Conservation (phyloP, 2,797 vertebrate genomes). For the Scleropages formosus region DNA sequence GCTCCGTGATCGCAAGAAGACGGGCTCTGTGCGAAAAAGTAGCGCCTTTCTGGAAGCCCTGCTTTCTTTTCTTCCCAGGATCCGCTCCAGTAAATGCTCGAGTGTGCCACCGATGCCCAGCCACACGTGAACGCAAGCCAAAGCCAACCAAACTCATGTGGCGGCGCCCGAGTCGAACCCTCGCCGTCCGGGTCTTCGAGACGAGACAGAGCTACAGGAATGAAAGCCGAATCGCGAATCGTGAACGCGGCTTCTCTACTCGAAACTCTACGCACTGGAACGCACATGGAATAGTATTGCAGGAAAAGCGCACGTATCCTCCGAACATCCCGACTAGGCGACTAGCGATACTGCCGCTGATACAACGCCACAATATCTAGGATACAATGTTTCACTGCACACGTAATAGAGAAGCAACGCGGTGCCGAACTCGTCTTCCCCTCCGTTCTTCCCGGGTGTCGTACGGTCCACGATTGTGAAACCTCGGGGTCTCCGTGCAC, state of each 20-base stretch:
- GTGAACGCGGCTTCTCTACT: slow-evolving; percentile 46
- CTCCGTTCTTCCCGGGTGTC: not conserved
- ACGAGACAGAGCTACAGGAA: slow-evolving; percentile 10
- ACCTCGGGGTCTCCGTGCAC: not conserved
- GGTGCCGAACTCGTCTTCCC: slow-evolving; percentile 33
- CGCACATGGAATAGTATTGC: slow-evolving; percentile 50
- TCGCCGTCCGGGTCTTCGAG: not conserved
- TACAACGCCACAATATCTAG: slow-evolving; percentile 22
- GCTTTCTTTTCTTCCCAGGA: too few species aligned
- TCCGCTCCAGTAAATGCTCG: too few species aligned
- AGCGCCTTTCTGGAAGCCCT: too few species aligned
- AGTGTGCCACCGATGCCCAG: too few species aligned
- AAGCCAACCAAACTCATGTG: too few species aligned
- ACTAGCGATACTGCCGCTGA: not conserved
- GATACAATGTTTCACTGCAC: slow-evolving; percentile 26
- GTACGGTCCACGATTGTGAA: not conserved
- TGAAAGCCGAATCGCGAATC: slow-evolving; percentile 39
- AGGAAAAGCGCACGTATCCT: slow-evolving; percentile 42
- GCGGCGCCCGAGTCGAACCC: too few species aligned
- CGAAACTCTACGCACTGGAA: slow-evolving; percentile 52
- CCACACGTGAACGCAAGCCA: too few species aligned
- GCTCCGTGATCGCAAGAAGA: too few species aligned
- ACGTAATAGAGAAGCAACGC: slow-evolving; percentile 39
- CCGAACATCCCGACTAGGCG: slow-evolving; percentile 1
- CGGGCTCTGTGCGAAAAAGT: too few species aligned